Conservation (phyloP, 2,797 vertebrate species). For the Poeciliopsis gracilis region DNA sequence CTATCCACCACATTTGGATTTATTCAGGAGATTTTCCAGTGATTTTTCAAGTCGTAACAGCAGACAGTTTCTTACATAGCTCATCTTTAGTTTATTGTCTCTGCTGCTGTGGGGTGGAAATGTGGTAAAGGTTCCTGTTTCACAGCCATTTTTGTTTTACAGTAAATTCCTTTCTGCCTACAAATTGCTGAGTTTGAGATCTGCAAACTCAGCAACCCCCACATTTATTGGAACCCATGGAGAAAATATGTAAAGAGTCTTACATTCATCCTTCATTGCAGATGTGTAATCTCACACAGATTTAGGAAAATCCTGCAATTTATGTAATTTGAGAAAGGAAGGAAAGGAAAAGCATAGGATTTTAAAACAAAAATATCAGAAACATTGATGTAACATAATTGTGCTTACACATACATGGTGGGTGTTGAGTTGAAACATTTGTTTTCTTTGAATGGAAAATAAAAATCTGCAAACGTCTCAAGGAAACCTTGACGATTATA, state of each 20-base stretch:
- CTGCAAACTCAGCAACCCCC: background rate
- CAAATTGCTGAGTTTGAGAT: background rate
- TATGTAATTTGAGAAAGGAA: background rate
- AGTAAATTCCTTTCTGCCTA: background rate
- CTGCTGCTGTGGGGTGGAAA: background rate
- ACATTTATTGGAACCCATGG: background rate
- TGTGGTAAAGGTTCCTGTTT: background rate
- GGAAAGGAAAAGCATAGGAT: background rate
- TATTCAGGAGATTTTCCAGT: background rate
- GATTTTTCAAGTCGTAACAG: background rate
- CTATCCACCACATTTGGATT: background rate
- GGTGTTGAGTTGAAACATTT: background rate
- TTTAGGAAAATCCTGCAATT: background rate
- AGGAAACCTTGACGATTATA: slow-evolving; percentile 1
- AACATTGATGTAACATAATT: background rate
- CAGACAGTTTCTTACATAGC: background rate
- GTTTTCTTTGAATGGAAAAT: background rate
- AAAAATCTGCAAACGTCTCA: background rate
- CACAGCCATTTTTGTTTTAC: background rate
- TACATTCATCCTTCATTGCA: background rate
- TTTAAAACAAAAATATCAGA: background rate
- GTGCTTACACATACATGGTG: background rate
- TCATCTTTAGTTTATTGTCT: slow-evolving; percentile 2
- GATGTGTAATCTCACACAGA: background rate
- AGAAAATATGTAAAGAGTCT: background rate